Evolutionary conservation across 2,888 invertebrate species (phyloP), one percentile per base, ranked within the genome.

Genomic region (Anodontia alba): DNA sequence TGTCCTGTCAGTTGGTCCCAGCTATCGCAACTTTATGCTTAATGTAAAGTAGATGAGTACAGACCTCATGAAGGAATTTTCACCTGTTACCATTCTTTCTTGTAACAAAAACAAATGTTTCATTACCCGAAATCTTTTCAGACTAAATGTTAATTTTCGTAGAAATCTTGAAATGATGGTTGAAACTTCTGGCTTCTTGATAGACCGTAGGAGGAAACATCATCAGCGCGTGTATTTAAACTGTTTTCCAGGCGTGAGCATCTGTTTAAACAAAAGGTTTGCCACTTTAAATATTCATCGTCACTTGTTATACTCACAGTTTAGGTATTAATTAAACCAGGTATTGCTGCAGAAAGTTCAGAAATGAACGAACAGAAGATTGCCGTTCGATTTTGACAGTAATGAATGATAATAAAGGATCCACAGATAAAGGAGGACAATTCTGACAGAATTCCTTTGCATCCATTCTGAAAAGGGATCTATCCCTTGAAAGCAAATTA

Each of bases 201-300:
- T 54, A 26, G 54, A 8, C 17, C 26, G 54, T 54, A 54, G 54
- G 23, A 54, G 23, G 26, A 26, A 54, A 54, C 54, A 54, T 54
- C 54, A 54, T 12, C 10, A 54, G 26, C 54, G 26, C 54, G 54
- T 54, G 54, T 54, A 54, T 54, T 2, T 26, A 54, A 38, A 20
- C 54, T 54, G 54, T 54, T 54, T 26, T 20, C 23, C 54, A 54
- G 54, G 5, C 26, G 1, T 1, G 23, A 54, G 54, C 54, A 54
- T 54, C 54, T 54, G 54, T 54, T 54, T 54, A 54, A 10, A 54
- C 54, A 54, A 54, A 54, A 54, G 26, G 26, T 54, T 54, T 54
- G 54, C 23, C 26, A 8, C 54, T 54, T 54, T 20, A 46, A 46
- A 46, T 46, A 38, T 38, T 38, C 38, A 8, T 12, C 38, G 38